These are phyloP conservation scores for Anolis sagrei DNA, from an alignment of 2,113 vertebrate species.

Conservation along the genomic window DNA sequence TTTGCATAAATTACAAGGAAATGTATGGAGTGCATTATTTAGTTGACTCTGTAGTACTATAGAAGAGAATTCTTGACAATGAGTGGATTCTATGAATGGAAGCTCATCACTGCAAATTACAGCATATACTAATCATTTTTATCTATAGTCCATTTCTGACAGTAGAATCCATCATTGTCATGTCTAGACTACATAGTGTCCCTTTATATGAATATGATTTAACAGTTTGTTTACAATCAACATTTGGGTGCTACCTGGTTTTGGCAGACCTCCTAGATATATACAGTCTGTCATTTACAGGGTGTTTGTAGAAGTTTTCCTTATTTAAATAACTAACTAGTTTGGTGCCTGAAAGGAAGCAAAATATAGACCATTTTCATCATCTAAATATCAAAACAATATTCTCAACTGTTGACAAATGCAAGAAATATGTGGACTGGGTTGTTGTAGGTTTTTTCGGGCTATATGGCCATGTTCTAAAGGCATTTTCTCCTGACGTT, in stretches of 20 bases:
- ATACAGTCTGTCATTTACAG: neutral
- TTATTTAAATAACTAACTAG: slow-evolving; percentile 10
- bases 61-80: too few species aligned
- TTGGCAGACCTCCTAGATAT: slow-evolving; percentile 8
- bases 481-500: too few species aligned
- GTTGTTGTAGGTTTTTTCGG: too few species aligned
- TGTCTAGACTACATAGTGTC: slow-evolving; percentile 3
- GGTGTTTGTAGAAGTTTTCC: neutral
- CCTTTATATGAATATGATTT: slow-evolving; percentile 4
- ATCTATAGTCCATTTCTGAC: neutral
- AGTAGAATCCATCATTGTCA: neutral
- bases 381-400: neutral
- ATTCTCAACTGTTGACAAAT: neutral
- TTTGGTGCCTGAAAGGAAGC: neutral
- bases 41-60: neutral
- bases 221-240: slow-evolving; percentile 8
- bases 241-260: neutral
- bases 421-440: neutral
- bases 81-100: slow-evolving; percentile 11
- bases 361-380: neutral
- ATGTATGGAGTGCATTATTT: neutral
- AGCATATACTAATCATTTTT: neutral
- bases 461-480: too few species aligned
- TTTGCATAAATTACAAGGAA: too few species aligned
- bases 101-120: neutral